A percentile compares a stretch with the other conserved stretches of the same genome.
phyloP scores from a whole-genome alignment of 2,113 vertebrate genomes.

The Cisticola juncidis region DNA sequence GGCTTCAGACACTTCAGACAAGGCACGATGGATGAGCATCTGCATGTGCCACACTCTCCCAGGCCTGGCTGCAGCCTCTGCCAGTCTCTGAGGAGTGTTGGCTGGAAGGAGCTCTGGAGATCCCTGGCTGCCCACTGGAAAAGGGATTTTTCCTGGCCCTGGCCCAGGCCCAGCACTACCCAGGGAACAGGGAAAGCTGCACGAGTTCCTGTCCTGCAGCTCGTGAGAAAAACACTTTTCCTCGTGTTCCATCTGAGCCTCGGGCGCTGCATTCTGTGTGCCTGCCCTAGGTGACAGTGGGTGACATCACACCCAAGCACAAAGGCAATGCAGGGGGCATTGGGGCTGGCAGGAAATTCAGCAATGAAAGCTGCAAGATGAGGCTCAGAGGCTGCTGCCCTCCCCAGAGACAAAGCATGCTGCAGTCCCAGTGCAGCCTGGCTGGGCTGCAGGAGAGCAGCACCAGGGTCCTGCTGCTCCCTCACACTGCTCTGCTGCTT shows the following conservation, averaged over 20 bases:
- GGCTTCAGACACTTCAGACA: not conserved
- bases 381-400: not conserved
- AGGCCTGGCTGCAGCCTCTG: not conserved
- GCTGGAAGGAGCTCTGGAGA: not conserved
- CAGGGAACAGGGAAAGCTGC: not conserved
- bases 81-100: not conserved
- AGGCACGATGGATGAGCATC: not conserved
- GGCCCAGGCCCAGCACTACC: not conserved
- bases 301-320: not conserved
- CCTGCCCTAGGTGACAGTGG: not conserved
- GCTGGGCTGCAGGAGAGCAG: not conserved
- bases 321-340: not conserved
- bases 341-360: not conserved
- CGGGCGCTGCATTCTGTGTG: not conserved
- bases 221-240: accelerated
- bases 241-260: not conserved
- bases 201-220: not conserved
- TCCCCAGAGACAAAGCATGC: not conserved
- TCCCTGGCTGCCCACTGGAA: not conserved
- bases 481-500: not conserved
- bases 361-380: not conserved
- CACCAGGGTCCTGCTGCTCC: not conserved
- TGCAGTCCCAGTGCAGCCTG: not conserved
- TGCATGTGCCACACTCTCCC: accelerated
- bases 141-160: not conserved